Evolutionary conservation across 2,888 invertebrate species (phyloP), one percentile per base, ranked within the genome.

Genomic region (Dicyrtoma fusca): DNA sequence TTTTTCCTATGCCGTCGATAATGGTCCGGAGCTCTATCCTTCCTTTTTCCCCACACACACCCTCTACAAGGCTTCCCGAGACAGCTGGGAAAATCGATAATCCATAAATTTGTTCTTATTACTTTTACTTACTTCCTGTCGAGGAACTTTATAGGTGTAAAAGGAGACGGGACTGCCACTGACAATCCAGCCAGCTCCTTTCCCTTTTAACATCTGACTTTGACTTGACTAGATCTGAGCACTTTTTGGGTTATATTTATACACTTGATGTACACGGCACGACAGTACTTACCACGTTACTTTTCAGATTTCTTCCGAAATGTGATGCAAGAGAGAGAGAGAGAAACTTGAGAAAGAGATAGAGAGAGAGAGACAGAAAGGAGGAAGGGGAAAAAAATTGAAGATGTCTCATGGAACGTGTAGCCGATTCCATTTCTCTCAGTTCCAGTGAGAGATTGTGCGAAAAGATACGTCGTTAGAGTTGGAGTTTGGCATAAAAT

Each of bases 81-180:
- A 21, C 59, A 25, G 59, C 59, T 23, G 26, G 59, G 25, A 59
- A 59, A 59, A 59, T 59, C 59, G 25, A 59, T 59, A 59, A 26
- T 26, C 59, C 59, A 59, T 59, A 59, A 59, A 59, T 59, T 59
- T 59, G 21, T 59, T 59, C 59, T 26, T 59, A 59, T 59, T 25
- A 59, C 59, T 59, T 59, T 23, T 25, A 59, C 26, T 23, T 26
- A 23, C 59, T 59, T 59, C 13, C 59, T 26, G 10, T 26, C 59
- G 14, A 25, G 26, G 25, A 59, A 49, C 49, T 49, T 49, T 49
- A 17, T 49, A 49, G n/a, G 49, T 49, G 5, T 14, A 49, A 14
- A 49, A 13, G 17, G 14, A 44, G 13, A 44, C 49, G 49, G 13
- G 17, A 11, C 49, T 49, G n/a, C 17, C 13, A 17, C 49, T 34